Percentiles rank a stretch among this genome's conserved stretches.
These are phyloP conservation scores for Litoditis marina DNA, from an alignment of 2,888 invertebrate species.

Conservation along the genomic window DNA sequence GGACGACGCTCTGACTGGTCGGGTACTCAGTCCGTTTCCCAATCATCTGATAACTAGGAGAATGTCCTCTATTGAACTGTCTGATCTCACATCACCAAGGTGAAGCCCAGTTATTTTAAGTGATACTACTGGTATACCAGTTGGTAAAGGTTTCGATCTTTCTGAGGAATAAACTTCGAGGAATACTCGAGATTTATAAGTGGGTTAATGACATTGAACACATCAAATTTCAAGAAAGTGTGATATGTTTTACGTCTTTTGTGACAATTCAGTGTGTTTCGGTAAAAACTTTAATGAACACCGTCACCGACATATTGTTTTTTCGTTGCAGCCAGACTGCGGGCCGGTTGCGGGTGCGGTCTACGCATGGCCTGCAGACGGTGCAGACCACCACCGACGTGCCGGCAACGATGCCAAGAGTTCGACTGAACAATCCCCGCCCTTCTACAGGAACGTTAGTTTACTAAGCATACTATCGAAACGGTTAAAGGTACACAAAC, in stretches of 20 bases:
- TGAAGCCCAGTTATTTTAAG: too few relatives aligned
- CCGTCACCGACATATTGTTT: too few relatives aligned
- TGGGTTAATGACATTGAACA: too few relatives aligned
- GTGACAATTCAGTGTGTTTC: not conserved
- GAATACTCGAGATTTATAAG: too few relatives aligned
- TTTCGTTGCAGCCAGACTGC: too few relatives aligned
- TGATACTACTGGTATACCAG: too few relatives aligned
- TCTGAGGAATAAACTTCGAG: too few relatives aligned
- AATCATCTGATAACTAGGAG: conserved; percentile 1
- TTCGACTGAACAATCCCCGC: not conserved
- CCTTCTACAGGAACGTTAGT: not conserved
- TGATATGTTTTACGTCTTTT: not conserved
- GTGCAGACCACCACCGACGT: not conserved
- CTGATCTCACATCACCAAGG: conserved; percentile 13
- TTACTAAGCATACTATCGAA: too few relatives aligned
- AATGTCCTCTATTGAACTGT: not conserved
- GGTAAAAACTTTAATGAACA: not conserved
- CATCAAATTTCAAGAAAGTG: not conserved
- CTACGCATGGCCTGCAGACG: not conserved
- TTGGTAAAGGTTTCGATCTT: too few relatives aligned
- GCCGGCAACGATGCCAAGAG: not conserved
- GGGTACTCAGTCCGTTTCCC: conserved; percentile 1
- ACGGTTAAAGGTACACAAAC: too few relatives aligned
- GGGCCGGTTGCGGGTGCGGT: not conserved
- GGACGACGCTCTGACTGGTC: too few relatives aligned